A percentile compares a stretch with the other conserved stretches of the same genome.
Conservation (phyloP, 2,113 vertebrate genomes). For the Ceyx cyanopectus region DNA sequence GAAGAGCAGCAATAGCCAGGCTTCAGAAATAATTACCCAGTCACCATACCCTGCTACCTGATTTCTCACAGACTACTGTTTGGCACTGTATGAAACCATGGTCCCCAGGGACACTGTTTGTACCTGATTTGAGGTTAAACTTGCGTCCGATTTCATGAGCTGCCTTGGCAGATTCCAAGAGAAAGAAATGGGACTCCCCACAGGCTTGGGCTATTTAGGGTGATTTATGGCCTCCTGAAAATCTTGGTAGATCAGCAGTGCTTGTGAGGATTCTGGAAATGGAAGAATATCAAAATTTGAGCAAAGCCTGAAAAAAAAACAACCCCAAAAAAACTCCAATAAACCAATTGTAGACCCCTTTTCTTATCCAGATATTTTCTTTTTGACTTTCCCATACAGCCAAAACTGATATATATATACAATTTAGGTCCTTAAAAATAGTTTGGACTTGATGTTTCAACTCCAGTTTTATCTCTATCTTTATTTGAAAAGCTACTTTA, state of each 20-base stretch:
- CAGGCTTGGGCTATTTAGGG: not conserved
- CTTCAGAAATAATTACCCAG: not conserved
- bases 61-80: not conserved
- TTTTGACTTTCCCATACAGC: not conserved
- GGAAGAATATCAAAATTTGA: not conserved
- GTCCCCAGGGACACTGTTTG: not conserved
- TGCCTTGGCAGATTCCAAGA: not conserved
- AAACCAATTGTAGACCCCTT: not conserved
- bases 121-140: not conserved
- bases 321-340: too few relatives aligned
- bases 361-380: not conserved
- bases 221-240: conserved; percentile 9
- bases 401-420: not conserved
- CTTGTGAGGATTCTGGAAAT: not conserved
- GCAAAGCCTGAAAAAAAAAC: not conserved
- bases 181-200: not conserved
- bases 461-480: not conserved
- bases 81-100: not conserved
- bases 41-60: not conserved
- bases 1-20: not conserved
- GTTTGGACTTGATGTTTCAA: not conserved
- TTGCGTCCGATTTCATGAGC: not conserved
- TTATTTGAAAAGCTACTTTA: not conserved
- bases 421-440: not conserved
- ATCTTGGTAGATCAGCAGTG: not conserved